Conservation (phyloP, 1,140 invertebrate species). For the Drosophila varians region DNA sequence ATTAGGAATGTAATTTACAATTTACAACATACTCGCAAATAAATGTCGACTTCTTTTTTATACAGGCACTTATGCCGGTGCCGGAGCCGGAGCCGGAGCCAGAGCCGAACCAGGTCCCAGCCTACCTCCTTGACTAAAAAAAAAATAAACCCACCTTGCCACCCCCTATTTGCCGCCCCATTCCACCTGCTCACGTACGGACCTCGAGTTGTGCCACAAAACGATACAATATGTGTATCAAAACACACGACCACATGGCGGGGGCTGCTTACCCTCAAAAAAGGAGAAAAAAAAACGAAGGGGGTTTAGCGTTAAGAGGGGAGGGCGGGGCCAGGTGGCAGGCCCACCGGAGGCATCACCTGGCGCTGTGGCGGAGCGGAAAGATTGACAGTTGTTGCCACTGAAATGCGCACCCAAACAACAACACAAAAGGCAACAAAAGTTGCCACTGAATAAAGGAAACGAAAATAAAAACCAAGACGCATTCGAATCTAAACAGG, state of each 20-base stretch:
- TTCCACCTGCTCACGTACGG: constrained; percentile 33
- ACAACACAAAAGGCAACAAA: constrained; percentile 46
- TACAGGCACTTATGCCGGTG: constrained; percentile 75
- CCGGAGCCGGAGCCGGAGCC: too few relatives aligned
- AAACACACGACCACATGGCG: constrained; percentile 69
- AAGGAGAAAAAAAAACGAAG: not conserved
- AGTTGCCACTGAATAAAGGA: constrained; percentile 64
- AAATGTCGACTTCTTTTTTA: constrained; percentile 82
- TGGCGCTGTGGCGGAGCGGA: constrained; percentile 34
- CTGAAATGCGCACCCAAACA: constrained; percentile 76
- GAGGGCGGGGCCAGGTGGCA: constrained; percentile 1
- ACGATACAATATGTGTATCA: constrained; percentile 81
- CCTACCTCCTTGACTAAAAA: not conserved
- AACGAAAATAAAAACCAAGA: constrained; percentile 50
- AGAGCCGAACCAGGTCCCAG: not conserved
- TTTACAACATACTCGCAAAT: constrained; percentile 82
- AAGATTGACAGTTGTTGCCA: constrained; percentile 80
- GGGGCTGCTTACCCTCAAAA: not conserved
- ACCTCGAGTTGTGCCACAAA: constrained; percentile 51
- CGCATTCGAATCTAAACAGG: constrained; percentile 44
- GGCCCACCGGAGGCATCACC: constrained; percentile 54
- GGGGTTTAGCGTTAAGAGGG: not conserved
- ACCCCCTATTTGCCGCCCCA: not conserved
- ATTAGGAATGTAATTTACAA: constrained; percentile 82
- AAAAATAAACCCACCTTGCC: constrained; percentile 4